Conservation (phyloP, 2,888 invertebrate species). For the Smittia aterrima region DNA sequence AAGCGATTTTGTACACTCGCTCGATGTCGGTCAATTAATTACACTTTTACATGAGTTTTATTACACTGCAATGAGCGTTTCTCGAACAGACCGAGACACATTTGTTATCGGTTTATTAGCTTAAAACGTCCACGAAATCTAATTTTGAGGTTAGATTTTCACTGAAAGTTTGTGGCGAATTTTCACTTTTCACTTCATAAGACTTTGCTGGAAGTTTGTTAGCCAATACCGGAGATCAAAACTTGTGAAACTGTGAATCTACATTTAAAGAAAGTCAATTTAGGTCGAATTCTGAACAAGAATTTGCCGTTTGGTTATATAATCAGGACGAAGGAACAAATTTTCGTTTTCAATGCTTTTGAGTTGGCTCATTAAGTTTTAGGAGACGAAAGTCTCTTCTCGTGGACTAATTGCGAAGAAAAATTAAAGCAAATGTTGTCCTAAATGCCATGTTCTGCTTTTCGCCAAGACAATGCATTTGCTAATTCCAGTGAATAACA, state of each 20-base stretch:
- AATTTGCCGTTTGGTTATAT: too few species aligned
- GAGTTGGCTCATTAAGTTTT: too few species aligned
- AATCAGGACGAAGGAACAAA: too few species aligned
- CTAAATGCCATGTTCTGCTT: too few species aligned
- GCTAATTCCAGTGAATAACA: too few species aligned
- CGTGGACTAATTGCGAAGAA: too few species aligned
- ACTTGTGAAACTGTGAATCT: constrained; percentile 55
- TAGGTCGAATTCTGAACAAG: too few species aligned
- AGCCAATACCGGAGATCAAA: constrained; percentile 57
- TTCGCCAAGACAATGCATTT: too few species aligned
- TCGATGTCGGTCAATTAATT: constrained; percentile 21
- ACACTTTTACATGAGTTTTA: constrained; percentile 14
- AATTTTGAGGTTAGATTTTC: constrained; percentile 9
- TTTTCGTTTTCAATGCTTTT: too few species aligned
- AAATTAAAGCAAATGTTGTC: too few species aligned
- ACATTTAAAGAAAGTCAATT: too few species aligned
- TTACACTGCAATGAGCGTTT: not conserved
- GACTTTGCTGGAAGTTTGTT: constrained; percentile 49
- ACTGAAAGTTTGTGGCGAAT: not conserved
- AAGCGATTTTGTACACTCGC: not conserved
- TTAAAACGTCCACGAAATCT: not conserved
- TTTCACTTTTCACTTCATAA: not conserved
- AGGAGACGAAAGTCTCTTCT: too few species aligned
- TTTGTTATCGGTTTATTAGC: constrained; percentile 2
- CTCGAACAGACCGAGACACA: not conserved